Percentiles rank a stretch among this genome's conserved stretches.
Evolutionary conservation across 2,113 vertebrate genomes (phyloP).

Genomic region (Himantopus leucocephalus): DNA sequence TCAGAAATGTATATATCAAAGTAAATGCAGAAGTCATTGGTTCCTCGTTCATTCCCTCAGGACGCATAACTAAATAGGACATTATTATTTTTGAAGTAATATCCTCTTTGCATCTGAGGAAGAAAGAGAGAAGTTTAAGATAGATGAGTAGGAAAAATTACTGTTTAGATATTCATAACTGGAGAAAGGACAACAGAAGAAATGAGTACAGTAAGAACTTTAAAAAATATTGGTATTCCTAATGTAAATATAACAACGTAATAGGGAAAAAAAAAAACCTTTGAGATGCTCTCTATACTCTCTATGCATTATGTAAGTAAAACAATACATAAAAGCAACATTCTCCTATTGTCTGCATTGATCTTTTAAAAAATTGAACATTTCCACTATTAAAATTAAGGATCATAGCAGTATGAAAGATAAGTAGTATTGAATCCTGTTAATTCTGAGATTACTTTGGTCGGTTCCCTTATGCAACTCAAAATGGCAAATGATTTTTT

Average conservation of each 20-base stretch:
- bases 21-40: background rate
- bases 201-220: background rate
- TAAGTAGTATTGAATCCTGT: background rate
- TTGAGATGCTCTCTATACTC: background rate
- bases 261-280: background rate
- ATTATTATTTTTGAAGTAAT: background rate
- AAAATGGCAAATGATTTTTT: background rate
- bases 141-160: background rate
- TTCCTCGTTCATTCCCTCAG: background rate
- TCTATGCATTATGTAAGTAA: background rate
- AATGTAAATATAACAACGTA: background rate
- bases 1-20: background rate
- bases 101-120: background rate
- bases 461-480: background rate
- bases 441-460: background rate
- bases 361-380: background rate
- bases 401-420: background rate
- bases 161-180: background rate
- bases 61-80: background rate
- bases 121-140: background rate
- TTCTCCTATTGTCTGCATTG: background rate
- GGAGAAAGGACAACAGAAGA: background rate
- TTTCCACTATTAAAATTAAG: background rate
- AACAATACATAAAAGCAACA: background rate
- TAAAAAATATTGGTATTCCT: background rate